Conservation (phyloP, 2,113 vertebrate genomes). For the Istiophorus platypterus region DNA sequence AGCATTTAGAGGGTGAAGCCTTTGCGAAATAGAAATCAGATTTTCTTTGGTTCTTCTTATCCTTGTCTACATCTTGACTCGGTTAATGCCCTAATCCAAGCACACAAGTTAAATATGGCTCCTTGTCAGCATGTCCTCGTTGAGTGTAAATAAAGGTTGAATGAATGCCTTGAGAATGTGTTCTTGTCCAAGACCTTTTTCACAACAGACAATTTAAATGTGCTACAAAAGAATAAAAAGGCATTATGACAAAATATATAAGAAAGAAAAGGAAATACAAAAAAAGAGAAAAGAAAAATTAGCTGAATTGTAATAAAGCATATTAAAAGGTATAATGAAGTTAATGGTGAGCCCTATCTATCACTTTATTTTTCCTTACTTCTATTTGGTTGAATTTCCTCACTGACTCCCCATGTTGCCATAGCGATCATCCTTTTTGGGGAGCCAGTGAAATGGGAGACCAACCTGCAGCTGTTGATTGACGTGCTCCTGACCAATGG, state of each 20-base stretch:
- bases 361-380: background rate
- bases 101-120: too few relatives aligned
- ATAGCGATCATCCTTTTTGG: conserved; percentile 90
- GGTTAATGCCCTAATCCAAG: too few relatives aligned
- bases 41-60: background rate
- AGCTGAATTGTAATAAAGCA: background rate
- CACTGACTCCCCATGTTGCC: background rate
- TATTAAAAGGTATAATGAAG: too few relatives aligned
- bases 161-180: background rate
- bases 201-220: too few relatives aligned
- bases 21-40: background rate
- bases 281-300: background rate
- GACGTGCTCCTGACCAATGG: conserved; percentile 91
- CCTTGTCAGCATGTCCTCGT: too few relatives aligned
- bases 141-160: background rate
- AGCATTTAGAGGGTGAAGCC: too few relatives aligned
- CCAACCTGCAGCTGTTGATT: conserved; percentile 90
- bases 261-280: background rate
- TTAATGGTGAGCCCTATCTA: too few relatives aligned
- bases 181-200: too few relatives aligned
- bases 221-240: too few relatives aligned
- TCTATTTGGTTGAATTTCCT: background rate
- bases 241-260: too few relatives aligned
- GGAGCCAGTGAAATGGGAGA: conserved; percentile 93
- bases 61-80: background rate